phyloP scores from a whole-genome alignment of 2,113 vertebrate genomes.

The Ciconia maguari region DNA sequence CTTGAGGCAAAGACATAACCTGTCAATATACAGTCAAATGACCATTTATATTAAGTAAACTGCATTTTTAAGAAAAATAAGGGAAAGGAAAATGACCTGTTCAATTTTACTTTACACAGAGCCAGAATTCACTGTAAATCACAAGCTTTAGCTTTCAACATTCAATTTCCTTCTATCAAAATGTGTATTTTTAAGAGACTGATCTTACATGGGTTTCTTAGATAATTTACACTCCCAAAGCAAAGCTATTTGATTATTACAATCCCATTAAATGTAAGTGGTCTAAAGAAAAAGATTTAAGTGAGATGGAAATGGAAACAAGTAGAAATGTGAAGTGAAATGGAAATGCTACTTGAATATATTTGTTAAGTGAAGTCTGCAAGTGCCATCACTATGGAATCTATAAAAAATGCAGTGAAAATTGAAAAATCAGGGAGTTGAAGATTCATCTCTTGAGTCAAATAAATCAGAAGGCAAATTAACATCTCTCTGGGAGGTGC shows the following conservation, averaged over 20 bases:
- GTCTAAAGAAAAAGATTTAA: background rate
- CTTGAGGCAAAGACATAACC: background rate
- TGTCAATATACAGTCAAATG: background rate
- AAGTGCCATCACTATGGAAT: background rate
- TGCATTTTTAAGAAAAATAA: background rate
- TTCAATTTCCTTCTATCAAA: background rate
- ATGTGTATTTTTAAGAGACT: background rate
- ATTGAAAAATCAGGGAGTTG: background rate
- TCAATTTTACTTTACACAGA: background rate
- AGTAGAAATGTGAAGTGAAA: background rate
- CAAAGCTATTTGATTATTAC: background rate
- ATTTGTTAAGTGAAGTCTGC: background rate
- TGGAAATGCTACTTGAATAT: background rate
- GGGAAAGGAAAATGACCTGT: background rate
- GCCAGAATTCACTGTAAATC: background rate
- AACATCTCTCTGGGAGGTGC: background rate
- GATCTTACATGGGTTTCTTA: background rate
- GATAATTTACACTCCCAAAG: background rate
- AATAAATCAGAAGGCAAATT: background rate
- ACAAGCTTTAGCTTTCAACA: background rate
- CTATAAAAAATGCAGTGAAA: background rate
- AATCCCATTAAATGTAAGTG: background rate
- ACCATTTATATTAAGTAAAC: background rate
- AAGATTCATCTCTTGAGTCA: background rate
- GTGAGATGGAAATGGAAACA: background rate